Percentiles rank a stretch among this genome's conserved stretches.
phyloP scores from a whole-genome alignment of 2,113 vertebrate genomes.

The Actenoides hombroni region DNA sequence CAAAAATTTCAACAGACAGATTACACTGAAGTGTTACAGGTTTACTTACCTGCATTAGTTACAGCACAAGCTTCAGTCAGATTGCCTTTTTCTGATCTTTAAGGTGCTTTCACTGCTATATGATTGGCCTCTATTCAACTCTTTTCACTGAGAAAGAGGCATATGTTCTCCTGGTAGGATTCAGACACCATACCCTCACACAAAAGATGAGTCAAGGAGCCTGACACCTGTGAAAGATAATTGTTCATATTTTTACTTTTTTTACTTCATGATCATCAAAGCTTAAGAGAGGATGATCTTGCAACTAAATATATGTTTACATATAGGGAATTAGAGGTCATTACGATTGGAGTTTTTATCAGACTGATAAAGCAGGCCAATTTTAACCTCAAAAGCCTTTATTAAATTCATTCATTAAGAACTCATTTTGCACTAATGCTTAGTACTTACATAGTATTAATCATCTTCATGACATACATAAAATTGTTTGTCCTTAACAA shows the following conservation, averaged over 20 bases:
- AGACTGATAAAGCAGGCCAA: background rate
- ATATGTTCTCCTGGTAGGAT: background rate
- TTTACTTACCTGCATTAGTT: background rate
- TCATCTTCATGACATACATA: background rate
- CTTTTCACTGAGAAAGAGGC: background rate
- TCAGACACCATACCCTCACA: background rate
- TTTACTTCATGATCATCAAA: background rate
- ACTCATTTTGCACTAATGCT: background rate
- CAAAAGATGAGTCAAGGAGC: background rate
- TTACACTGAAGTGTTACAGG: background rate
- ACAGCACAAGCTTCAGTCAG: background rate
- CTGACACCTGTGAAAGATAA: background rate
- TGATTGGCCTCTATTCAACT: background rate
- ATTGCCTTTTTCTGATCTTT: background rate
- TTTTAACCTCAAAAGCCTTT: slow-evolving; percentile 4
- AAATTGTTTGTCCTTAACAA: background rate
- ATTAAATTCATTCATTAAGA: slow-evolving; percentile 21
- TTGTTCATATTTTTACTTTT: background rate
- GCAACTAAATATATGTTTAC: background rate
- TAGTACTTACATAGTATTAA: background rate
- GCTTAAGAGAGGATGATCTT: background rate
- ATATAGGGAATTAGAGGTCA: background rate
- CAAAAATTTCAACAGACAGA: background rate
- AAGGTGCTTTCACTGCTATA: background rate
- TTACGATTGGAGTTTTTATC: background rate